phyloP scores from a whole-genome alignment of 2,797 vertebrate genomes.

The Acanthopagrus latus region DNA sequence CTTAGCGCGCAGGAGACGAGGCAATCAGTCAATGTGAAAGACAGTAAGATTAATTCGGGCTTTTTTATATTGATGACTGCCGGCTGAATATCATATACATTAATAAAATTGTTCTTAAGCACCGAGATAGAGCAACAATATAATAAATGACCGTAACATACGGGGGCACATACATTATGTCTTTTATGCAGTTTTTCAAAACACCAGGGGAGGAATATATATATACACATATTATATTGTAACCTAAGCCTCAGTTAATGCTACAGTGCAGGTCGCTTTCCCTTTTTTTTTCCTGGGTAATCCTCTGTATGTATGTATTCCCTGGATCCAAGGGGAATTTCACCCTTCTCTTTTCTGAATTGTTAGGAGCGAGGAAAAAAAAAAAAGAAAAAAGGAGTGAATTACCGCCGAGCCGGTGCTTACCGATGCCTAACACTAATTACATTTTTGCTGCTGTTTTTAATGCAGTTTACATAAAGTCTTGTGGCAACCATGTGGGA shows the following conservation, averaged over 20 bases:
- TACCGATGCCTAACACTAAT: constrained; percentile 80
- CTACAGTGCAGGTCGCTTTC: constrained; percentile 29
- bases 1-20: constrained; percentile 65
- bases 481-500: constrained; percentile 66
- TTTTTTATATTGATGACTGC: constrained; percentile 67
- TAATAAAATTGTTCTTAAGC: constrained; percentile 69
- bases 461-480: constrained; percentile 79
- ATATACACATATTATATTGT: constrained; percentile 33
- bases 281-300: constrained; percentile 53
- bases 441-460: constrained; percentile 80
- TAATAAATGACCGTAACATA: constrained; percentile 57
- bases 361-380: constrained; percentile 17
- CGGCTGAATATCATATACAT: constrained; percentile 64
- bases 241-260: constrained; percentile 61
- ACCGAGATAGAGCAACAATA: constrained; percentile 20
- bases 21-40: constrained; percentile 72
- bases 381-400: constrained; percentile 40
- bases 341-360: constrained; percentile 34
- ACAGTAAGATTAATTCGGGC: constrained; percentile 68
- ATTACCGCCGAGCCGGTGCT: constrained; percentile 71
- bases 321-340: constrained; percentile 51
- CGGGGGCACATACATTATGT: constrained; percentile 55
- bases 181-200: constrained; percentile 42
- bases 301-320: constrained; percentile 34
- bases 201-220: constrained; percentile 46